Conservation (phyloP, 2,113 vertebrate species). For the Salvator merianae region DNA sequence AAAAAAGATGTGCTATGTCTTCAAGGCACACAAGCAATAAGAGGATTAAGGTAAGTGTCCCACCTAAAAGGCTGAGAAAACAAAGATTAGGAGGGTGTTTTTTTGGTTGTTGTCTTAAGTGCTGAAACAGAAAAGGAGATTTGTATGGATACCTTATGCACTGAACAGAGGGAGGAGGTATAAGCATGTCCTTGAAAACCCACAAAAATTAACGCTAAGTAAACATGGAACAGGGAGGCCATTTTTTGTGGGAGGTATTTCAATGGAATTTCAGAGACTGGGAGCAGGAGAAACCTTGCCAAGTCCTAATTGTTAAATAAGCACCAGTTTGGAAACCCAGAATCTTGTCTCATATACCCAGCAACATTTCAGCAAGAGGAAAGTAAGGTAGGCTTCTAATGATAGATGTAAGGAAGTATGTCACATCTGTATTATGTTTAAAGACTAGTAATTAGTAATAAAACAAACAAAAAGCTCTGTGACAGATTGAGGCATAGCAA, state of each 20-base stretch:
- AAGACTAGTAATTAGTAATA: no score
- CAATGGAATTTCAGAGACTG: no score
- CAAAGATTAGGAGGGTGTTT: constrained; percentile 70
- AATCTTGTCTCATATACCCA: no score
- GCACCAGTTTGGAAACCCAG: no score
- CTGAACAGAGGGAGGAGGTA: constrained; percentile 33
- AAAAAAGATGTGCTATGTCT: constrained; percentile 63
- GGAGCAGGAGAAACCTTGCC: no score
- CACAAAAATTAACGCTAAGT: constrained; percentile 51
- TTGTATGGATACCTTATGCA: constrained; percentile 55
- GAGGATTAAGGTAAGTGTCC: constrained; percentile 81
- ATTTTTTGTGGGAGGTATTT: constrained; percentile 51
- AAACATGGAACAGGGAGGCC: constrained; percentile 27
- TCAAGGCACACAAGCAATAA: constrained; percentile 76
- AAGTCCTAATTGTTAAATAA: no score
- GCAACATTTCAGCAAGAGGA: no score
- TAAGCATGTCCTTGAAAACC: constrained; percentile 51
- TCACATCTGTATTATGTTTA: no score
- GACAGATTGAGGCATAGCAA: no score
- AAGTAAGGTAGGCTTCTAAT: no score
- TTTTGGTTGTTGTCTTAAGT: constrained; percentile 51
- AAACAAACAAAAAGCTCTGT: no score
- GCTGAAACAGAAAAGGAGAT: constrained; percentile 71
- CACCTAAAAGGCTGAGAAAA: constrained; percentile 76
- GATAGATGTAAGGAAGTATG: no score